Evolutionary conservation across 2,888 invertebrate genomes (phyloP).

Genomic region (Eurytoma adleriae): DNA sequence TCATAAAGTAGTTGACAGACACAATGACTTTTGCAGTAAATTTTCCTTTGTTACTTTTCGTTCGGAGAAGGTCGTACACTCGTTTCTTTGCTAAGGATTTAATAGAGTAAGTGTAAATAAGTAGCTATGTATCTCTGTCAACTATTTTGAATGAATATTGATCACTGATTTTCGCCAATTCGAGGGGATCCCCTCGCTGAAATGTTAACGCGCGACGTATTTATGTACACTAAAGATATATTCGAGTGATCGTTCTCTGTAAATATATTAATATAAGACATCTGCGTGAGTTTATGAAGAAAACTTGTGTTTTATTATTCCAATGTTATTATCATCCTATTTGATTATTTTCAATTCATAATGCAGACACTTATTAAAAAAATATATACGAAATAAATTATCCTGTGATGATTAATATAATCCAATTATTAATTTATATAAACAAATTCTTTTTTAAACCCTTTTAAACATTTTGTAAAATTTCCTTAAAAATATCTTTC

Average conservation of each 20-base stretch:
- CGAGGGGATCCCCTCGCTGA: conserved; percentile 30
- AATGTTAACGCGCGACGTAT: conserved; percentile 59
- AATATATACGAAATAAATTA: too few relatives aligned
- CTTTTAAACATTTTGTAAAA: too few relatives aligned
- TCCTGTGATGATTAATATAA: too few relatives aligned
- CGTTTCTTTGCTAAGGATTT: too few relatives aligned
- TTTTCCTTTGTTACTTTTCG: not conserved
- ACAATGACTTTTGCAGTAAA: not conserved
- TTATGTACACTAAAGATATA: conserved; percentile 67
- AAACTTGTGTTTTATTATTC: conserved; percentile 4
- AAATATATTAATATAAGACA: conserved; percentile 69
- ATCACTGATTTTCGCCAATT: not conserved
- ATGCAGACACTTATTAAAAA: too few relatives aligned
- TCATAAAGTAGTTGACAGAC: not conserved
- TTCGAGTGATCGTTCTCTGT: conserved; percentile 68
- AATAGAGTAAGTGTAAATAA: too few relatives aligned
- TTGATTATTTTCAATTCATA: too few relatives aligned
- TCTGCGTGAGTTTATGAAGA: conserved; percentile 59
- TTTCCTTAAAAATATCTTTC: too few relatives aligned
- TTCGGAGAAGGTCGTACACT: too few relatives aligned
- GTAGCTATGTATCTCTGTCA: not conserved
- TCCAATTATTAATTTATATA: too few relatives aligned
- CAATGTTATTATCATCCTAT: too few relatives aligned
- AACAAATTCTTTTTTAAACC: too few relatives aligned
- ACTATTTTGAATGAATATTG: conserved; percentile 8